phyloP scores from a whole-genome alignment of 2,888 invertebrate species.

The Sinhomidia bicolor region DNA sequence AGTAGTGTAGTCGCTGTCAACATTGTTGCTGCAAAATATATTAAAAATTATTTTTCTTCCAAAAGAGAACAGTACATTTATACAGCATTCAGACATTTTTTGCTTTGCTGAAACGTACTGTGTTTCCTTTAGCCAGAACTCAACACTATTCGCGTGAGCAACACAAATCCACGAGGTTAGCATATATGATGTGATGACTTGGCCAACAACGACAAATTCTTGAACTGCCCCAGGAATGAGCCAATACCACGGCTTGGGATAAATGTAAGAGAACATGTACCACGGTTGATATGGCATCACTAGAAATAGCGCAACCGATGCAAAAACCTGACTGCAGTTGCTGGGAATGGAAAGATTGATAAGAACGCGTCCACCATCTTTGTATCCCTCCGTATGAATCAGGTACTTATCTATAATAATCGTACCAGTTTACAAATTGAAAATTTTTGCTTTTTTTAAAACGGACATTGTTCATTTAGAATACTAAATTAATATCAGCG shows the following conservation, averaged over 20 bases:
- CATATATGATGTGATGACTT: constrained; percentile 69
- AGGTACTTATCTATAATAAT: constrained; percentile 67
- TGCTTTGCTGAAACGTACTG: constrained; percentile 72
- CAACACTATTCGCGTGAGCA: constrained; percentile 70
- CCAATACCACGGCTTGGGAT: constrained; percentile 71
- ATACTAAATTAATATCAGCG: too few relatives aligned
- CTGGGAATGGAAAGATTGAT: constrained; percentile 63
- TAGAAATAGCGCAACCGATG: constrained; percentile 55
- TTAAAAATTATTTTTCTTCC: background rate
- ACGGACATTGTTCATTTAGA: too few relatives aligned
- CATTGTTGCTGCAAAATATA: constrained; percentile 35
- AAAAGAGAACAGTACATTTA: too few relatives aligned
- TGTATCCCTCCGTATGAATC: constrained; percentile 50
- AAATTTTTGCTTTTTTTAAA: too few relatives aligned
- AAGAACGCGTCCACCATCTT: constrained; percentile 58
- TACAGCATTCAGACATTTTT: too few relatives aligned
- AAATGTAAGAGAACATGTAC: constrained; percentile 61
- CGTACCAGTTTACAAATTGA: too few relatives aligned
- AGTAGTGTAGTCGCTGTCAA: constrained; percentile 68
- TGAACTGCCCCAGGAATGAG: constrained; percentile 73
- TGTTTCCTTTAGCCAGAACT: constrained; percentile 74
- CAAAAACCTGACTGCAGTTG: constrained; percentile 62
- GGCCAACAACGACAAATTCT: constrained; percentile 70
- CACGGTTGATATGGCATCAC: constrained; percentile 69
- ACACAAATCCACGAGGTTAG: constrained; percentile 72